Percentiles rank a stretch among this genome's conserved stretches.
phyloP scores from a whole-genome alignment of 2,888 invertebrate species.

The Choreutis nemorana region DNA sequence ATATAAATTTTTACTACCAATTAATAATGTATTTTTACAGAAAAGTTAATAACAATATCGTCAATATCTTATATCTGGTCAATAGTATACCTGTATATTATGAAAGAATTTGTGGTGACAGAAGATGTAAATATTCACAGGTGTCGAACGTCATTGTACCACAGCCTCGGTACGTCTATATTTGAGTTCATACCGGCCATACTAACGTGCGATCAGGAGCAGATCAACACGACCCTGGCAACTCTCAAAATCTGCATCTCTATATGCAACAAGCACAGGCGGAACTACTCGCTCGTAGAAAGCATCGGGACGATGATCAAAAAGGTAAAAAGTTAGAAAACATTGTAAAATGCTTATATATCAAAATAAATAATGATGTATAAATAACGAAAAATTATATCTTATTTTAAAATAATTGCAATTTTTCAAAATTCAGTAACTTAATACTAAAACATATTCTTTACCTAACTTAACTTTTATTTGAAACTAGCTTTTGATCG shows the following conservation, averaged over 20 bases:
- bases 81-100: background rate
- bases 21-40: too few relatives aligned
- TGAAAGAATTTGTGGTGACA: background rate
- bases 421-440: too few relatives aligned
- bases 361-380: conserved; percentile 6
- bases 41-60: too few relatives aligned
- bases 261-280: conserved; percentile 78
- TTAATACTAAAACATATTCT: too few relatives aligned
- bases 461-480: too few relatives aligned
- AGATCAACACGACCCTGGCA: conserved; percentile 77
- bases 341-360: background rate
- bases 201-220: conserved; percentile 86
- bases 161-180: conserved; percentile 87
- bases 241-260: conserved; percentile 79
- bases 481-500: too few relatives aligned
- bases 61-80: too few relatives aligned
- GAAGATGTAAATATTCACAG: conserved; percentile 43
- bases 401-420: too few relatives aligned
- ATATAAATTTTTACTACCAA: too few relatives aligned
- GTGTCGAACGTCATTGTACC: conserved; percentile 86
- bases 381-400: too few relatives aligned
- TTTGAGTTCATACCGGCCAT: conserved; percentile 93
- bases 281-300: conserved; percentile 76
- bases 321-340: conserved; percentile 37
- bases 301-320: conserved; percentile 81